Conservation (phyloP, 2,797 vertebrate genomes). For the Phoebastria nigripes region DNA sequence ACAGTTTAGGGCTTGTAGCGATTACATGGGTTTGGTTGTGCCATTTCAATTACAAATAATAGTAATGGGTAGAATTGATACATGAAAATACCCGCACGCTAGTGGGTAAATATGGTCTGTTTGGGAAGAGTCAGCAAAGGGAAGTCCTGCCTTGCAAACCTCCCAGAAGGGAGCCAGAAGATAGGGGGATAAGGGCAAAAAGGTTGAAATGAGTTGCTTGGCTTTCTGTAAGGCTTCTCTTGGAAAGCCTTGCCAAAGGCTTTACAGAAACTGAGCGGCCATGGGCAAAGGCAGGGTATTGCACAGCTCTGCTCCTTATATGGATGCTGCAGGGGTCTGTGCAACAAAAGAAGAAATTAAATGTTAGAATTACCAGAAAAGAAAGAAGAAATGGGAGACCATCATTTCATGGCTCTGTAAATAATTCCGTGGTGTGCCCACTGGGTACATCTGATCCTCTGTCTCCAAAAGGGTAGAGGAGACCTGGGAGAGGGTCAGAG, state of each 20-base stretch:
- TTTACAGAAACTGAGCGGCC: not conserved
- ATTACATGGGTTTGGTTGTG: not conserved
- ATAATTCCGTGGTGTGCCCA: not conserved
- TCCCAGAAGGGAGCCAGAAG: not conserved
- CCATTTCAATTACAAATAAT: not conserved
- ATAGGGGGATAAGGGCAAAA: not conserved
- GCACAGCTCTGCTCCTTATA: not conserved
- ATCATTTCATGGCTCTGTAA: not conserved
- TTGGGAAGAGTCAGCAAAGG: not conserved
- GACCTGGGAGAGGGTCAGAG: not conserved
- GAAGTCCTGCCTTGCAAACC: not conserved
- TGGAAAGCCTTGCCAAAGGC: not conserved
- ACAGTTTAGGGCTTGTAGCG: not conserved
- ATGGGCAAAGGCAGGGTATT: not conserved
- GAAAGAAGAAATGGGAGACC: not conserved
- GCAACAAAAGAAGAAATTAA: not conserved
- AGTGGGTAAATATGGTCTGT: not conserved
- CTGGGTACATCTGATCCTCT: not conserved
- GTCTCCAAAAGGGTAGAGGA: not conserved
- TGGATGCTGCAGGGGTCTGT: not conserved
- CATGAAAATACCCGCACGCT: rapidly evolving
- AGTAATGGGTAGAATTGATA: not conserved
- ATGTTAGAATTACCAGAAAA: not conserved
- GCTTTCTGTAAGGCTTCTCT: not conserved
- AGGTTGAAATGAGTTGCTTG: not conserved